Base-by-base conservation (phyloP, 2,888 invertebrate species). In the Pelosia muscerda region DNA sequence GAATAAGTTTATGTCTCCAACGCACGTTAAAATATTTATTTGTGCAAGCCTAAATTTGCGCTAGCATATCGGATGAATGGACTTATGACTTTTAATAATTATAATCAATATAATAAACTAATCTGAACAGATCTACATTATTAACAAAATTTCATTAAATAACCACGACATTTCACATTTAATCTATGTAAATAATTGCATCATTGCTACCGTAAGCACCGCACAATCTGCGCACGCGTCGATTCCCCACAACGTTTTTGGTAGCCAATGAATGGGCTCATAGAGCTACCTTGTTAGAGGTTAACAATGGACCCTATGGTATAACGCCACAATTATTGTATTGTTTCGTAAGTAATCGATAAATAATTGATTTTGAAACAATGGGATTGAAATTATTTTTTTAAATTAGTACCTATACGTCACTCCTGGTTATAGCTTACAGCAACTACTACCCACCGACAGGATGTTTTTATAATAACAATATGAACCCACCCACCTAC, bases 261-360 rank as follows among this genome's bases (percentile, higher is more conserved):
- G 75, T 63, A 69, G 42, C 49, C 49, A 66, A 65, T 73, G 68
- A 78, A 78, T 77, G 65, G 56, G 23, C 31, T 38, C n/a, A 23
- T 70, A 67, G 57, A 68, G 53, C 63, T 79, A 75, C 75, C 73
- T 72, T 70, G 75, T 70, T 79, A 61, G 60, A 67, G 59, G 63
- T 77, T 79, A 79, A 65, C 65, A 59, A 68, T 71, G 10, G 65
- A 2, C n/a, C 22, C 64, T 31, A 65, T 26, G 65, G 53, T 58
- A 58, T 58, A 31, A n/a, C 5, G 13, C 42, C 19, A 49, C 42
- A 26, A 42, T 60, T 42, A 66, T 68, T 74, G 59, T 62, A 59
- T 64, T 54, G 55, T 73, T n/a, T 66, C 62, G 49, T 49, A 19
- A 6, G 49, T 57, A 5, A 56, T 63, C n/a, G 56, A n/a, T 31